Evolutionary conservation across 2,113 vertebrate genomes (phyloP).

Genomic region (Pantherophis guttatus): DNA sequence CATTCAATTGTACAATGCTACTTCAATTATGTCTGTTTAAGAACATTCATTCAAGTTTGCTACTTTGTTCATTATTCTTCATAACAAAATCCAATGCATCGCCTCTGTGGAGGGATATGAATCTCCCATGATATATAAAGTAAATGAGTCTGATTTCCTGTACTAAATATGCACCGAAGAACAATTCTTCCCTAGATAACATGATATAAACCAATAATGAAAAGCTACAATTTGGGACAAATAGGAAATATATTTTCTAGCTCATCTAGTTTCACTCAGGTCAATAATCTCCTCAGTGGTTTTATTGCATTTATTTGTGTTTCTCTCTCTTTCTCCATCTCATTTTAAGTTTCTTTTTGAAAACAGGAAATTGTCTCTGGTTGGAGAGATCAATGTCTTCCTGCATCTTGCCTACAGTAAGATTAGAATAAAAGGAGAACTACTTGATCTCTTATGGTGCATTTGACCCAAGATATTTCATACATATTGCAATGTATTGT

Average conservation of each 20-base stretch:
- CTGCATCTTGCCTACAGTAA: conserved; percentile 26
- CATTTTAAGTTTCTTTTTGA: conserved; percentile 54
- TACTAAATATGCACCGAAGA: conserved; percentile 6
- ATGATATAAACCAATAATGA: conserved; percentile 33
- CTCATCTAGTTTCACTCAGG: conserved; percentile 46
- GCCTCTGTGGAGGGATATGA: neutral
- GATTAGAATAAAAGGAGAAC: conserved; percentile 18
- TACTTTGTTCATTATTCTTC: neutral
- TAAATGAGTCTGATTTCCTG: conserved; percentile 26
- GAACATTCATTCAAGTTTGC: neutral
- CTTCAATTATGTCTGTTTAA: neutral
- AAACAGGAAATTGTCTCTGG: conserved; percentile 63
- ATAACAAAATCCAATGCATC: neutral
- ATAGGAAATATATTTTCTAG: conserved; percentile 43
- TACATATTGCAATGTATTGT: neutral
- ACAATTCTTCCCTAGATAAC: conserved; percentile 23
- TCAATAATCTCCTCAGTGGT: conserved; percentile 49
- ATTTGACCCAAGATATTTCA: neutral
- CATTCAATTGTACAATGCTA: neutral
- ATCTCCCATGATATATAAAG: neutral
- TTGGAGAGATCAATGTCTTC: conserved; percentile 43
- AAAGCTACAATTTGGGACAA: conserved; percentile 30
- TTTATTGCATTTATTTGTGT: conserved; percentile 58
- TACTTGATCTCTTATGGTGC: neutral
- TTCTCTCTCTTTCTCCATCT: conserved; percentile 46